Conservation (phyloP, 35 echinoderm and acorn worm species). For the Amphiura filiformis region DNA sequence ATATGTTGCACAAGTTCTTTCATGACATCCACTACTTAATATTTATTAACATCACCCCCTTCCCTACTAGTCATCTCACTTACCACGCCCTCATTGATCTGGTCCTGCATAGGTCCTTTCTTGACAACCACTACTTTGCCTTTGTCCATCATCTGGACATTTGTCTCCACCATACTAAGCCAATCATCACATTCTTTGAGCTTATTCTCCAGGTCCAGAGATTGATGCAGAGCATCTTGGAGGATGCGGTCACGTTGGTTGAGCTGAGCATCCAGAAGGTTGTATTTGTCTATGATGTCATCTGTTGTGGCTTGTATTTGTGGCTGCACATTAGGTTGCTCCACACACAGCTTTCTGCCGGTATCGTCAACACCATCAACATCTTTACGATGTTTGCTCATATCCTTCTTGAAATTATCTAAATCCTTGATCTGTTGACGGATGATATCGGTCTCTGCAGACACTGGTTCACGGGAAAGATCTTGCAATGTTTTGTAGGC, state of each 20-base stretch:
- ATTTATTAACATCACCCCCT: too few species aligned
- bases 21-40: too few species aligned
- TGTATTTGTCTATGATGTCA: conserved; percentile 71
- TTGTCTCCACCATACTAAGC: conserved; percentile 72
- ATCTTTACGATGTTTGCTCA: conserved; percentile 62
- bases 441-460: conserved; percentile 76
- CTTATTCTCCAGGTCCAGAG: conserved; percentile 78
- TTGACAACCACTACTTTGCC: conserved; percentile 83
- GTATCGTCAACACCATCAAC: conserved; percentile 69
- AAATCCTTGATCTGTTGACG: conserved; percentile 82
- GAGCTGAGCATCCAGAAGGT: conserved; percentile 61
- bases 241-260: conserved; percentile 59
- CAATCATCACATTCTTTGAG: conserved; percentile 76
- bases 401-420: conserved; percentile 68
- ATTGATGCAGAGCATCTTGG: conserved; percentile 73
- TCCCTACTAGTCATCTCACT: too few species aligned
- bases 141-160: conserved; percentile 91
- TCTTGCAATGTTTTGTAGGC: conserved; percentile 41
- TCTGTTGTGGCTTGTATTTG: conserved; percentile 26
- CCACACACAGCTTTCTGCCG: conserved; percentile 48
- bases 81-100: conserved; percentile 75
- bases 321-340: not conserved
- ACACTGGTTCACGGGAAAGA: conserved; percentile 65
- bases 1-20: too few species aligned
- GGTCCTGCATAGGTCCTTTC: conserved; percentile 67